phyloP scores from a whole-genome alignment of 2,888 invertebrate genomes.

The Nezara viridula region DNA sequence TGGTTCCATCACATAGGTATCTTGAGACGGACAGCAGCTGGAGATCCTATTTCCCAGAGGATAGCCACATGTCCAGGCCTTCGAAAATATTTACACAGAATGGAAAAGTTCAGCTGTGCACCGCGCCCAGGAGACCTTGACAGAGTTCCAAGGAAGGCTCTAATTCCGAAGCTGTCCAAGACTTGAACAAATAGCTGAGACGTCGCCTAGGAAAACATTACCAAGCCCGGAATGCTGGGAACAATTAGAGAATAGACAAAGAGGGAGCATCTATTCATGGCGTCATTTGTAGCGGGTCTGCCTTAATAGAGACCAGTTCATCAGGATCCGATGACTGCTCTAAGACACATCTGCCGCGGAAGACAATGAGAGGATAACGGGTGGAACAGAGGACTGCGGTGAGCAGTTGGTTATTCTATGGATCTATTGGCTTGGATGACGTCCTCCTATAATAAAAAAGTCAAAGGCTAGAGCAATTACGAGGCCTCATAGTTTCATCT shows the following conservation, averaged over 20 bases:
- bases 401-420: not conserved
- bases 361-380: conserved; percentile 9
- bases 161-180: conserved; percentile 11
- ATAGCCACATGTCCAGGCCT: conserved; percentile 28
- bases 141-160: conserved; percentile 38
- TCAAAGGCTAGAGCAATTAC: conserved; percentile 9
- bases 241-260: conserved; percentile 48
- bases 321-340: conserved; percentile 37
- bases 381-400: not conserved
- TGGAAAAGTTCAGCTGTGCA: conserved; percentile 34
- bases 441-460: not conserved
- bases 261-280: conserved; percentile 15
- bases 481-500: not conserved
- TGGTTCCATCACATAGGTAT: not conserved
- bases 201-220: conserved; percentile 18
- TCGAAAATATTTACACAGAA: conserved; percentile 44
- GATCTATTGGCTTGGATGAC: not conserved
- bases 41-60: conserved; percentile 15
- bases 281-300: conserved; percentile 39
- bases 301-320: conserved; percentile 34
- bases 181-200: conserved; percentile 9
- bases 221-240: not conserved
- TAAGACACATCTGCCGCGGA: not conserved
- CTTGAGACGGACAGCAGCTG: not conserved
- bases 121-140: not conserved